Evolutionary conservation across 1,140 invertebrate genomes (phyloP), one percentile per base, ranked within the genome.

Genomic region (Phthorimaea operculella): DNA sequence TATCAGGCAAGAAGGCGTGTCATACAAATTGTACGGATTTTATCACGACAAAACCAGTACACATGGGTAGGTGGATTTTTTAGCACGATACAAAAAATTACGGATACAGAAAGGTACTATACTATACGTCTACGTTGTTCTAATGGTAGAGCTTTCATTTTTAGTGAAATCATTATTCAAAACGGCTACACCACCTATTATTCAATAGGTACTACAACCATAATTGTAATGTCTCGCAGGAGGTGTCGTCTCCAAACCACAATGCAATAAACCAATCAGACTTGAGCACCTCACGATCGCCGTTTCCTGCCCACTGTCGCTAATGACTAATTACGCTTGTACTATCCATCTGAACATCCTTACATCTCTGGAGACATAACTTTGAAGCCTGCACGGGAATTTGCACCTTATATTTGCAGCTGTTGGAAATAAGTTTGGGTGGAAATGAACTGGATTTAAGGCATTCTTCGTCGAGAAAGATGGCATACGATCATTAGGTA

Each of bases 281-380:
- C 55, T n/a, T 57, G 54, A 63, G 52, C 52, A 57, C 61, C 61
- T 59, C 74, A 68, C 64, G 70, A 77, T 75, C 64, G 61, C 70
- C 70, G 65, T 70, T 74, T 75, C 68, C 70, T 74, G 70, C 71
- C 72, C 72, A 70, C 70, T 73, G 65, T 72, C 74, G 70, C 72
- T 79, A 80, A 80, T 78, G 72, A 80, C 77, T 80, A 76, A 80
- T 80, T 80, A 80, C 70, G 64, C 68, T 74, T 74, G 68, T 70
- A 70, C 66, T 69, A 74, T 75, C 68, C 64, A 72, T 72, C 68
- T 59, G 69, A 56, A 58, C 66, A 71, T 60, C 62, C 60, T 58
- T 68, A 67, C 66, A 60, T 63, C 60, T 68, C 68, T 60, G 67
- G 69, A 18, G 5, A 62, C 55, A 51, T 52, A 62, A 16, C 53